Evolutionary conservation across 2,797 vertebrate species (phyloP).

Genomic region (Pagetopsis macropterus): DNA sequence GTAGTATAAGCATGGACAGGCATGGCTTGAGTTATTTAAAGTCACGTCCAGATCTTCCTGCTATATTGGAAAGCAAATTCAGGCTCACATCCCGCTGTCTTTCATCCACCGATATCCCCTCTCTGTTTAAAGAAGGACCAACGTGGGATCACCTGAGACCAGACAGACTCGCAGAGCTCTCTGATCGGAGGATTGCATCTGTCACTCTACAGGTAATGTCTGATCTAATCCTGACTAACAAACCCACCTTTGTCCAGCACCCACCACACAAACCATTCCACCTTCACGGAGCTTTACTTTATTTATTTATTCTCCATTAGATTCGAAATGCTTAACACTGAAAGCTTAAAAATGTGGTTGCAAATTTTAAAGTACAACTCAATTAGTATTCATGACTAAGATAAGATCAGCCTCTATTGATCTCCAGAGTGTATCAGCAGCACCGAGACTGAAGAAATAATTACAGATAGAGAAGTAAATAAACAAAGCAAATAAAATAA

Average conservation of each 20-base stretch:
- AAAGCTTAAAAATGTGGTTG: background rate
- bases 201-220: conserved; percentile 40
- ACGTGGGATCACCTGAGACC: conserved; percentile 25
- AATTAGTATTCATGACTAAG: conserved; percentile 6
- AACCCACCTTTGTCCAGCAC: conserved; percentile 6
- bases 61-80: conserved; percentile 24
- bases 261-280: background rate
- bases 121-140: background rate
- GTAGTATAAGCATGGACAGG: background rate
- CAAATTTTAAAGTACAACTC: conserved; percentile 7
- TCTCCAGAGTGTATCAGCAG: no score
- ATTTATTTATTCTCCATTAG: background rate
- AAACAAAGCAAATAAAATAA: no score
- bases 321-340: background rate
- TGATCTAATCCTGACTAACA: conserved; percentile 52
- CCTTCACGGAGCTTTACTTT: conserved; percentile 15
- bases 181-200: conserved; percentile 61
- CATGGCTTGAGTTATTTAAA: conserved; percentile 24
- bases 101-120: conserved; percentile 23
- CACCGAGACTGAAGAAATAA: no score
- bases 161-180: conserved; percentile 26
- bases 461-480: no score
- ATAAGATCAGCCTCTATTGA: no score
- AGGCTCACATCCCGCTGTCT: background rate
- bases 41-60: conserved; percentile 27